Evolutionary conservation across 2,888 invertebrate species (phyloP).

Genomic region (Amblyjoppa proteus): DNA sequence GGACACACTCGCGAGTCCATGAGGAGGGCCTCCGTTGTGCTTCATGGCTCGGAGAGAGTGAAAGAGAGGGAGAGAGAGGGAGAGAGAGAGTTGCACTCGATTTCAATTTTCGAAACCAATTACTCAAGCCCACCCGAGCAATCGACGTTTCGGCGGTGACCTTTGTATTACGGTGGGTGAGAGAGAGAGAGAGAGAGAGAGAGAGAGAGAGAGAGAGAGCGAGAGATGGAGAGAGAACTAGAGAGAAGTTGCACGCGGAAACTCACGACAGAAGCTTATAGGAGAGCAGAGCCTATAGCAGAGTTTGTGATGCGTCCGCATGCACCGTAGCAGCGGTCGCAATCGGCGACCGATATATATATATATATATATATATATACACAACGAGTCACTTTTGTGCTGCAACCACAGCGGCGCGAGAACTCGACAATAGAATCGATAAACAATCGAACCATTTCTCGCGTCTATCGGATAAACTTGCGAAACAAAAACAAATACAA

Average conservation of each 20-base stretch:
- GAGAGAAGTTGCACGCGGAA: not conserved
- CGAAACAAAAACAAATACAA: not conserved
- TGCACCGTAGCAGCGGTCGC: not conserved
- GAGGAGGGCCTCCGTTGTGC: conserved; percentile 54
- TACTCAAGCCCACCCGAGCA: conserved; percentile 65
- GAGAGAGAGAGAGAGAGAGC: not conserved
- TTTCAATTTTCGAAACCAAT: conserved; percentile 78
- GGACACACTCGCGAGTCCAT: conserved; percentile 28
- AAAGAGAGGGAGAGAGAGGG: conserved; percentile 12
- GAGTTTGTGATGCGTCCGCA: conserved; percentile 14
- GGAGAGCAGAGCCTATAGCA: conserved; percentile 1
- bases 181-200: not conserved
- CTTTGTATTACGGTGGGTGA: conserved; percentile 52
- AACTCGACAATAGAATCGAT: not conserved
- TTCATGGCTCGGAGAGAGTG: conserved; percentile 39
- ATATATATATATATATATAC: not conserved
- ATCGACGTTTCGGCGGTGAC: conserved; percentile 64
- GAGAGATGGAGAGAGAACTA: not conserved
- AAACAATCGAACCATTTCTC: conserved; percentile 8
- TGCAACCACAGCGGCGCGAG: conserved; percentile 8
- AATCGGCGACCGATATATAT: conserved; percentile 10
- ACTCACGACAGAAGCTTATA: conserved; percentile 27
- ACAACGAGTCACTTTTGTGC: conserved; percentile 2
- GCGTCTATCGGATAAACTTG: conserved; percentile 4
- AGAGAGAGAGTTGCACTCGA: conserved; percentile 67